Base-by-base conservation (phyloP, 23 tunicate species). In the Clavelina lepadiformis region DNA sequence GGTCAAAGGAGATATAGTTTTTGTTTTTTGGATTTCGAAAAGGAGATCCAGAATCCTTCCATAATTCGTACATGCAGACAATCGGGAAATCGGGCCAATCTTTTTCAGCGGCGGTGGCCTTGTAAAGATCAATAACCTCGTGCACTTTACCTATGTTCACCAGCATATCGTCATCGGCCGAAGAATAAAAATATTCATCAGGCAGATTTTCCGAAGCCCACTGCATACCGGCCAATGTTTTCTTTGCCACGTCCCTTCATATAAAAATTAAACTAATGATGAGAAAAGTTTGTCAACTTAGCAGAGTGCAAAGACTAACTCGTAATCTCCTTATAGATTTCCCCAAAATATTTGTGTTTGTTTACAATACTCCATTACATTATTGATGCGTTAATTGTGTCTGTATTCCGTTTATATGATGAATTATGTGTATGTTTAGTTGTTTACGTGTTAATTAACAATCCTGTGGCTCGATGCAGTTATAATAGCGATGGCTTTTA, bases 81-180 rank as follows among this genome's bases (percentile, higher is more conserved):
- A 63, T 35, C 6, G 68, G 68, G 25, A 63, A 63, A 21, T 63
- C 68, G 3, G 68, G 68, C 68, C 68, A 63, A 3, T 46, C 27
- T 5, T 66, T 66, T 46, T 66, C 29, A 13, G 35, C 26, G 11
- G 4, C 19, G 46, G 46, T 19, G 46, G 46, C 35, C 3, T 11
- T 25, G 18, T 46, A 26, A 3, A 27, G 8, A 18, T 66, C 57
- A 46, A 66, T 46, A 5, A 21, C 7, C 8, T 66, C 35, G 15
- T 66, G 56, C 7, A 46, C 37, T 66, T 46, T 46, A 3, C 72
- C 56, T 25, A 66, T n/a, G 36, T 66, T 46, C 20, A 66, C 35
- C 35, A 46, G 7, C 56, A 66, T 45, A 36, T 66, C 72, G 45
- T 66, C 72, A 46, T 66, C 72, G 28, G 35, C 34, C 15, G 72